Evolutionary conservation across 2,888 invertebrate genomes (phyloP).

Genomic region (Anoplius nigerrimus): DNA sequence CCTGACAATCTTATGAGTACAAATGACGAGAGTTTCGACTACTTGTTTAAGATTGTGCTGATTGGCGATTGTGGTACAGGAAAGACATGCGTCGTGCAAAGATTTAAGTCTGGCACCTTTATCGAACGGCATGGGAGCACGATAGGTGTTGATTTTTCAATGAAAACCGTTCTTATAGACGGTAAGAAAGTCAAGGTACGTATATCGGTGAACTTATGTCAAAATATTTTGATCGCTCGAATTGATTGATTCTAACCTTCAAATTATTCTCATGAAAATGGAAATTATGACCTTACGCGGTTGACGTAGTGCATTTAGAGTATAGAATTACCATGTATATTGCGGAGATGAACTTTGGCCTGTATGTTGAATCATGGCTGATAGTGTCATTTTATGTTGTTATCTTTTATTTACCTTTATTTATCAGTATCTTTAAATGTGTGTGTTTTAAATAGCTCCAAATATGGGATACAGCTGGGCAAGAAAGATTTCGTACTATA

Average conservation of each 20-base stretch:
- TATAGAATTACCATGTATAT: background rate
- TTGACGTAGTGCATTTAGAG: background rate
- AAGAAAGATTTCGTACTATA: conserved; percentile 96
- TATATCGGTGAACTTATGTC: background rate
- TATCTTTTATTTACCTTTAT: background rate
- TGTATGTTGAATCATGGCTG: too few relatives aligned
- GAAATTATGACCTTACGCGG: background rate
- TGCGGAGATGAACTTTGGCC: background rate
- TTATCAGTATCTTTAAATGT: background rate
- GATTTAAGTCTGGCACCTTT: conserved; percentile 96
- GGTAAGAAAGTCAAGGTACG: conserved; percentile 95
- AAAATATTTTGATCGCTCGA: background rate
- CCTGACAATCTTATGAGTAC: conserved; percentile 86
- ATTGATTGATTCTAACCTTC: too few relatives aligned
- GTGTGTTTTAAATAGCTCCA: conserved; percentile 80
- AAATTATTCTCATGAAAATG: too few relatives aligned
- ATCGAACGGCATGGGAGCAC: conserved; percentile 97
- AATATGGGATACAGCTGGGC: conserved; percentile 98
- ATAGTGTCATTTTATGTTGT: background rate
- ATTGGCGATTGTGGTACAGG: conserved; percentile 95
- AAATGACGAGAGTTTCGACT: conserved; percentile 90
- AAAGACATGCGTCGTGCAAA: conserved; percentile 96
- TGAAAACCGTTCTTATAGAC: conserved; percentile 96
- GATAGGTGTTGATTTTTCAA: conserved; percentile 98
- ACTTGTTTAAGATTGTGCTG: conserved; percentile 95